Evolutionary conservation across 2,113 vertebrate species (phyloP).

Genomic region (Aptenodytes forsteri): DNA sequence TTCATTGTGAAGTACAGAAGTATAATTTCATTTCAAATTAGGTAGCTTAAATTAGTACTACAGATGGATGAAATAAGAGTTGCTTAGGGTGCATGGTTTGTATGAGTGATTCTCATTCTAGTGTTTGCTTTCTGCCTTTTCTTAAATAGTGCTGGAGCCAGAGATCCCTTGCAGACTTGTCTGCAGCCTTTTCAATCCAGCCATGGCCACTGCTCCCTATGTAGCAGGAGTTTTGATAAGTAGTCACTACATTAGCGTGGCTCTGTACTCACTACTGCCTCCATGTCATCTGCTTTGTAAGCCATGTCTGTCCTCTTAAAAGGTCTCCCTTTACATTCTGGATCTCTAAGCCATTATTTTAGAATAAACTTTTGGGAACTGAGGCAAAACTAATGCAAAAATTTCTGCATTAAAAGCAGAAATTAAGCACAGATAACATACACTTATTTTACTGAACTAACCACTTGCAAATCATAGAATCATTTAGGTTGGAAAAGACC

Average conservation of each 20-base stretch:
- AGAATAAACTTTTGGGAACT: neutral
- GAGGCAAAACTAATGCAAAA: too few species aligned
- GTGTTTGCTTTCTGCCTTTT: neutral
- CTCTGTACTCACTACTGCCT: neutral
- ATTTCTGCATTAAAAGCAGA: neutral
- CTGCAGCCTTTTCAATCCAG: neutral
- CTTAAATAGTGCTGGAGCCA: neutral
- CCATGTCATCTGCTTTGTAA: neutral
- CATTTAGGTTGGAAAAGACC: too few species aligned
- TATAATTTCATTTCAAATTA: neutral
- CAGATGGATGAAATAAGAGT: neutral
- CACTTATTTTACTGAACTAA: neutral
- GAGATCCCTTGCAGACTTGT: neutral
- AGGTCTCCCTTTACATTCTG: neutral
- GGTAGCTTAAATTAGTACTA: neutral
- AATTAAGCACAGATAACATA: neutral
- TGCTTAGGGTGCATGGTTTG: neutral
- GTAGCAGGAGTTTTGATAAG: neutral
- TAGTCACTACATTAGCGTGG: neutral
- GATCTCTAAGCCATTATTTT: neutral
- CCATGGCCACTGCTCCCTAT: neutral
- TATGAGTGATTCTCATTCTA: neutral
- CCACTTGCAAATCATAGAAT: neutral
- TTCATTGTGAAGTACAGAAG: neutral
- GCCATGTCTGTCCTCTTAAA: neutral